phyloP scores from a whole-genome alignment of 2,113 vertebrate species.

The Capreolus pygargus region DNA sequence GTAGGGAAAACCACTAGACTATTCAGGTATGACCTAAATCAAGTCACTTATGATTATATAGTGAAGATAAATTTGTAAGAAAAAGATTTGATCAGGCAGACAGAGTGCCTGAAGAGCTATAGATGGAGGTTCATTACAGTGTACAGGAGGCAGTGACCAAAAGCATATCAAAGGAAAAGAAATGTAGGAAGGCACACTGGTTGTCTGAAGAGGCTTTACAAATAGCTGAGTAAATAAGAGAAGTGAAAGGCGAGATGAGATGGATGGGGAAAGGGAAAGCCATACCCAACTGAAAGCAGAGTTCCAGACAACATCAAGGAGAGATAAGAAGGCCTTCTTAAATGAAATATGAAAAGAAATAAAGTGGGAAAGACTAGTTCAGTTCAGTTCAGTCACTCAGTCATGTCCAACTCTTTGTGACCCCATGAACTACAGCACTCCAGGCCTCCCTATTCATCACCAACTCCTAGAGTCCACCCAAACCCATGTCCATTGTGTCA shows the following conservation, averaged over 20 bases:
- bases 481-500: too few relatives aligned
- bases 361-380: not conserved
- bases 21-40: not conserved
- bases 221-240: not conserved
- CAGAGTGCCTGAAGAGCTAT: not conserved
- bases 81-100: not conserved
- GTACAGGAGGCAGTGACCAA: not conserved
- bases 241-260: not conserved
- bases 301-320: not conserved
- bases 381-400: too few relatives aligned
- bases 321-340: not conserved
- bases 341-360: not conserved
- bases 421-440: too few relatives aligned
- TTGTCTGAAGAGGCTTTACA: not conserved
- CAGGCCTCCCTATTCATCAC: too few relatives aligned
- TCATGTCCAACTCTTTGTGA: too few relatives aligned
- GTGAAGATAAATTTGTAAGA: not conserved
- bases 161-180: not conserved
- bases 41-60: not conserved
- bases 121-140: not conserved
- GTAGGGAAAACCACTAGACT: not conserved
- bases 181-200: not conserved
- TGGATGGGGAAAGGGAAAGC: not conserved
- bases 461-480: too few relatives aligned
- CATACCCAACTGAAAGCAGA: not conserved